Evolutionary conservation across 2,888 invertebrate genomes (phyloP), one percentile per base, ranked within the genome.

Genomic region (Notodonta dromedarius): DNA sequence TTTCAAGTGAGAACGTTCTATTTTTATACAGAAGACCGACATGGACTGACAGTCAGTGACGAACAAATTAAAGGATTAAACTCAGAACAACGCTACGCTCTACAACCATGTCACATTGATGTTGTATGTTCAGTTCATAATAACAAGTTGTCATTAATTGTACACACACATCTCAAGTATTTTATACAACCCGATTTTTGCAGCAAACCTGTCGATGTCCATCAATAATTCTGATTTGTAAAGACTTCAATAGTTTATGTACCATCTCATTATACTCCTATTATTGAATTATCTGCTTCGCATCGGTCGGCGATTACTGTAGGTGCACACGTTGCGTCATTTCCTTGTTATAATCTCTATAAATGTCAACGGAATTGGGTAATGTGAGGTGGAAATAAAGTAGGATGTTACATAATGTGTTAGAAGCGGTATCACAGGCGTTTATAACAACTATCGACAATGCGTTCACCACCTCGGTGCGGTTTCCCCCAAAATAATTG

Each of bases 211-310:
- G 32, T 52, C 52, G 11, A 52, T 32, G 32, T 32, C 52, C 7
- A 52, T 35, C 52, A 13, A 13, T 52, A 12, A 50, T 50, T 16
- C 9, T 13, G 12, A 32, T 52, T 32, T 52, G 32, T 32, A 52
- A 52, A 32, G 32, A 32, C 13, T 32, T 13, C 32, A 58, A 5
- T 14, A 7, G 39, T 59, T 59, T 61, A 62, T 60, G 52, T 60
- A 8, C 6, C 9, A n/a, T 12, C 55, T 65, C 59, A 61, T 65
- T 62, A 62, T 60, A 56, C 52, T 52, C 44, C 48, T 58, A 60
- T 58, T 60, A 57, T 62, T 58, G 52, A 24, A 52, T 50, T 32
- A 51, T 51, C 51, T 16, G 7, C 24, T 0, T 35, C 53, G 53
- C 35, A 7, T 39, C 35, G 53, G 4, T 42, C 5, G 44, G 42